These are phyloP conservation scores for Anoplolepis gracilipes DNA, from an alignment of 1,140 invertebrate species.

Conservation along the genomic window DNA sequence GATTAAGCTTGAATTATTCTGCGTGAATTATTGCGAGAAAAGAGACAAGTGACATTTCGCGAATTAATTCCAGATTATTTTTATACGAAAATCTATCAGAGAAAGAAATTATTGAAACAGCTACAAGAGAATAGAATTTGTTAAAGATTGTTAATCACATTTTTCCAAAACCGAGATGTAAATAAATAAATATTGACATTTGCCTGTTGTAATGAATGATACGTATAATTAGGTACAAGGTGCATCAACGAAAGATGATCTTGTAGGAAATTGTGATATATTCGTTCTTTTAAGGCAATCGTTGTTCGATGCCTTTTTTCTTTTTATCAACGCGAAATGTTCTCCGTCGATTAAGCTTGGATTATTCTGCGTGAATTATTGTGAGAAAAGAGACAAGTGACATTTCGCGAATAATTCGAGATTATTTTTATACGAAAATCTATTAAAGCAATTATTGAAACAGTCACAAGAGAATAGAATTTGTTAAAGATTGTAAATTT, in stretches of 20 bases:
- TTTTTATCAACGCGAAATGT: background rate
- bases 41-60: background rate
- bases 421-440: background rate
- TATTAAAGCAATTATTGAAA: background rate
- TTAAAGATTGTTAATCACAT: background rate
- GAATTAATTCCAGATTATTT: constrained; percentile 1
- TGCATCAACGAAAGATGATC: background rate
- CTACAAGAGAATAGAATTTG: background rate
- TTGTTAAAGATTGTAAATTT: background rate
- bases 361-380: background rate
- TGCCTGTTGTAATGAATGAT: background rate
- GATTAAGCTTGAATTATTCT: background rate
- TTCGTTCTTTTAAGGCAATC: constrained; percentile 45
- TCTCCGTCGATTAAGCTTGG: background rate
- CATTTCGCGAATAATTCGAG: background rate
- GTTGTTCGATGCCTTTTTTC: constrained; percentile 29
- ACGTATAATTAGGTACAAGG: constrained; percentile 1
- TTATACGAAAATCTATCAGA: too few relatives aligned
- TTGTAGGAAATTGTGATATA: background rate
- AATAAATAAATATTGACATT: too few relatives aligned
- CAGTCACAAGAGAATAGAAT: background rate
- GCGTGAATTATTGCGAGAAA: background rate
- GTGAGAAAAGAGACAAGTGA: background rate
- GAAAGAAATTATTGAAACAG: too few relatives aligned
- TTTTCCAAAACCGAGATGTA: background rate